Base-by-base conservation (phyloP, 2,797 vertebrate genomes). In the Argyrosomus regius region DNA sequence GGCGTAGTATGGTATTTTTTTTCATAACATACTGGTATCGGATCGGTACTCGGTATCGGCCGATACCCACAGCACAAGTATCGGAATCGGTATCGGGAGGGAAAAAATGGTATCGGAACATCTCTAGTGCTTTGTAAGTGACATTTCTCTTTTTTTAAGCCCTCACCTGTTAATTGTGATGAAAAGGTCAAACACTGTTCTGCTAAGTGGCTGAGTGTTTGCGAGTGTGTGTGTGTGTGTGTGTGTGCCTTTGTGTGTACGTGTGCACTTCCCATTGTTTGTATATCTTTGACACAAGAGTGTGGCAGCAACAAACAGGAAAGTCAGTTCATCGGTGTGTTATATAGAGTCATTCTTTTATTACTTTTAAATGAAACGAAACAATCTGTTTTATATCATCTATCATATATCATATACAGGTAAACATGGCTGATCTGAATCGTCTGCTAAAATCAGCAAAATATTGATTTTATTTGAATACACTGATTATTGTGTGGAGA, bases 101-200 rank as follows among this genome's bases (percentile, higher is more conserved):
- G n/a, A n/a, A n/a, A n/a, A n/a, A n/a, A n/a, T n/a, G n/a, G n/a
- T n/a, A n/a, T n/a, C n/a, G n/a, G n/a, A n/a, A n/a, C n/a, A n/a
- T n/a, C n/a, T n/a, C n/a, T n/a, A n/a, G 24, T 48, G 14, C 63
- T 63, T 17, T 62, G 43, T 69, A 57, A 67, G 11, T 57, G 72
- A 65, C 82, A 75, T 86, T 79, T 72, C 22, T 63, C 35, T 62
- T 74, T 82, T 81, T 56, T 62, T 57, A 86, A 81, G 43, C 43
- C 56, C 17, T 26, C 22, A 63, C 74, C 78, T 68, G 62, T 61
- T 74, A 82, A 77, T 85, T 84, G 46, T 70, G 72, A 71, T 58
- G 65, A 64, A 87, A 92, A 92, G 89, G 91, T 92, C 91, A 94
- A 59, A 85, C 76, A 75, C 75, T 17, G 48, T 28, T 67, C 61